A percentile compares a stretch with the other conserved stretches of the same genome.
Evolutionary conservation across 2,888 invertebrate genomes (phyloP).

Genomic region (Phaonia tiefii): DNA sequence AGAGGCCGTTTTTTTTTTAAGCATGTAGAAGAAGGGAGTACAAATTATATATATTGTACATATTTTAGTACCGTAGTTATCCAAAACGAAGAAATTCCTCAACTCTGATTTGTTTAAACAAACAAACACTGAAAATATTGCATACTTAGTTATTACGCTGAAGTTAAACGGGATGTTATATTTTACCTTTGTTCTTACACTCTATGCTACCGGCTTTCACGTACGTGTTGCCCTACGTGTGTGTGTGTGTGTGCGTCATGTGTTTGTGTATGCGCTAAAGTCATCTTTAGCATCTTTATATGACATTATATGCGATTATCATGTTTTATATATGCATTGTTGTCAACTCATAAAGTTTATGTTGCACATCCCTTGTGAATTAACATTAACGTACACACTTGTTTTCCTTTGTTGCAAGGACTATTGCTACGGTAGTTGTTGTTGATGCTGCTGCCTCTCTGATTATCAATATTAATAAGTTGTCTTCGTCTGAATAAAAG

Average conservation of each 20-base stretch:
- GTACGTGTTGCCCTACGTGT: neutral
- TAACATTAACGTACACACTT: neutral
- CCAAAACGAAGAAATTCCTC: too few species aligned
- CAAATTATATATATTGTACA: too few species aligned
- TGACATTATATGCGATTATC: conserved; percentile 66
- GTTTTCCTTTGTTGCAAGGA: conserved; percentile 2
- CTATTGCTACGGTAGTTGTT: neutral
- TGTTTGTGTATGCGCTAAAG: conserved; percentile 29
- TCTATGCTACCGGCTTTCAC: neutral
- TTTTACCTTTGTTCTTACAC: conserved; percentile 2
- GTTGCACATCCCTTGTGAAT: conserved; percentile 15
- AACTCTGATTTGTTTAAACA: too few species aligned
- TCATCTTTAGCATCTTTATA: conserved; percentile 42
- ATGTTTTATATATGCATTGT: conserved; percentile 68
- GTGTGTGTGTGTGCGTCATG: neutral
- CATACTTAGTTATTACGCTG: conserved; percentile 27
- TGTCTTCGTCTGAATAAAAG: conserved; percentile 7
- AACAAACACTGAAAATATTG: too few species aligned
- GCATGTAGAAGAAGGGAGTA: too few species aligned
- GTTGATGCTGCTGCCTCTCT: conserved; percentile 1
- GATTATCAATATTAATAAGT: conserved; percentile 31
- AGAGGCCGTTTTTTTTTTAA: too few species aligned
- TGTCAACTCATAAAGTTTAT: conserved; percentile 50
- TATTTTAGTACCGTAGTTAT: too few species aligned
- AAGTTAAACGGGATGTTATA: conserved; percentile 34